Evolutionary conservation across 2,113 vertebrate genomes (phyloP).

Genomic region (Alces alces): DNA sequence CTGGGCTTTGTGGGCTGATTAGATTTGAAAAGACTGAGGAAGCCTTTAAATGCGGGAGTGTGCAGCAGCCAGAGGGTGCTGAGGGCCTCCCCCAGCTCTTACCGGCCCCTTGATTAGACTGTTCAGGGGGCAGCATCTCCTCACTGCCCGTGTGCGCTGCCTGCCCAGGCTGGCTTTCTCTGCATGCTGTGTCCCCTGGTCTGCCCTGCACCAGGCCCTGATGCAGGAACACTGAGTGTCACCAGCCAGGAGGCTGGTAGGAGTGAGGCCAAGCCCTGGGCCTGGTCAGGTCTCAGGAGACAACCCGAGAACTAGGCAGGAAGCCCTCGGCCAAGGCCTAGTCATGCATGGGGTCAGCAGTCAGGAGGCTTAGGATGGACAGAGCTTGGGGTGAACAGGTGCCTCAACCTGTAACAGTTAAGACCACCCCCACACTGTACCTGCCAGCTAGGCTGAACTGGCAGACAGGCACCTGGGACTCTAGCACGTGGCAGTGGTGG

Average conservation of each 20-base stretch:
- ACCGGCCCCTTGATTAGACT: background rate
- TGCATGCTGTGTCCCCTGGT: background rate
- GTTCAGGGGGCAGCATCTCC: background rate
- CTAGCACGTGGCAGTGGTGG: background rate
- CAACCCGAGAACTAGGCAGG: background rate
- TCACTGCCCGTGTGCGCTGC: background rate
- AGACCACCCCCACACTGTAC: background rate
- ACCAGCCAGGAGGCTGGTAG: background rate
- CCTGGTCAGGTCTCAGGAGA: background rate
- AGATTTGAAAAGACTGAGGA: background rate
- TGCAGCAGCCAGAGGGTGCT: background rate
- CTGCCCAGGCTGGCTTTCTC: background rate
- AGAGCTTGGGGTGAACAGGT: background rate
- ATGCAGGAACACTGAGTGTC: background rate
- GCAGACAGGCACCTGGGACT: background rate
- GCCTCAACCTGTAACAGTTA: background rate
- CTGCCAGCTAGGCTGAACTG: background rate
- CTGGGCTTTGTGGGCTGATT: background rate
- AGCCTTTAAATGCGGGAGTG: background rate
- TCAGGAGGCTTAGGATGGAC: background rate
- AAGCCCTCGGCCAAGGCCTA: background rate
- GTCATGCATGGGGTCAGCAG: background rate
- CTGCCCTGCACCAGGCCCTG: background rate
- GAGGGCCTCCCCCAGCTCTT: background rate
- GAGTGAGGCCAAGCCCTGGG: background rate